phyloP scores from a whole-genome alignment of 2,113 vertebrate genomes.

The Herpetotheres cachinnans region DNA sequence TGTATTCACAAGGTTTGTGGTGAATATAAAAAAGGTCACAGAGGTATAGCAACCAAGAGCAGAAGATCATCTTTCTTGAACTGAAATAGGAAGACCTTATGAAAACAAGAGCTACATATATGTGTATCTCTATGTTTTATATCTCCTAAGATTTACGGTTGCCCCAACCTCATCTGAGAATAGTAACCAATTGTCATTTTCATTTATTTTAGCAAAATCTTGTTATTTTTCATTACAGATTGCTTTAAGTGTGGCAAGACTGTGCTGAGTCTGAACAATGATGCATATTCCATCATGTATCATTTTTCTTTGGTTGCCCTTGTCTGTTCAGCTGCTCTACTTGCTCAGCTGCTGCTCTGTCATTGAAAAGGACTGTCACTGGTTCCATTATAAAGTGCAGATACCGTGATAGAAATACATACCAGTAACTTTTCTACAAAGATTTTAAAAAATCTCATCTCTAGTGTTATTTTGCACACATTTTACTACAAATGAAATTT shows the following conservation, averaged over 20 bases:
- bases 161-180: background rate
- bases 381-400: background rate
- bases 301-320: background rate
- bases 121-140: background rate
- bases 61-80: background rate
- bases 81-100: background rate
- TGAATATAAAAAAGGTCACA: background rate
- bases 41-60: background rate
- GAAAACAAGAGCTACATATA: background rate
- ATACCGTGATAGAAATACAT: background rate
- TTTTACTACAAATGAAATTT: constrained; percentile 27
- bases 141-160: background rate
- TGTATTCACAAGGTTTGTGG: background rate
- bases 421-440: background rate
- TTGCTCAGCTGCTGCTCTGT: background rate
- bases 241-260: background rate
- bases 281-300: background rate
- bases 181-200: background rate
- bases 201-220: background rate
- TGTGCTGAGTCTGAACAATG: background rate
- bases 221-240: background rate
- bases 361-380: background rate
- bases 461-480: constrained; percentile 19
- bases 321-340: background rate
- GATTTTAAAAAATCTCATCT: constrained; percentile 7